Percentiles rank a stretch among this genome's conserved stretches.
Conservation (phyloP, 2,888 invertebrate genomes). For the Elysia crispata region DNA sequence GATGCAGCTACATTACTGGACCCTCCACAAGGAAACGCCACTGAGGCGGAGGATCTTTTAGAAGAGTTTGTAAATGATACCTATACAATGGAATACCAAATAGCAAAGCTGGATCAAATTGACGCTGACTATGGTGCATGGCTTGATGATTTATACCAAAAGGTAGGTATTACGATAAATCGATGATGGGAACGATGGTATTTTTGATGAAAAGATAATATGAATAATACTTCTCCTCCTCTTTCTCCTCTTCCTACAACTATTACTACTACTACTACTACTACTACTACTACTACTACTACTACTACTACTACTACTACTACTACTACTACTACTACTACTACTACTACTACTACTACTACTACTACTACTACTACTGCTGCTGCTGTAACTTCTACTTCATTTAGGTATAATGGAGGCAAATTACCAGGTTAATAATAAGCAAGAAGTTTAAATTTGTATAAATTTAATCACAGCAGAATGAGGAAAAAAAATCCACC, state of each 20-base stretch:
- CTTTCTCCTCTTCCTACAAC: background rate
- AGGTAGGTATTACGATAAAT: conserved; percentile 29
- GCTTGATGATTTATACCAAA: conserved; percentile 5
- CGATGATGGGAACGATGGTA: background rate
- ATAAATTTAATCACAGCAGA: too few species aligned
- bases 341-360: conserved; percentile 29
- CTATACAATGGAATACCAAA: conserved; percentile 28
- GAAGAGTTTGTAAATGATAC: conserved; percentile 48
- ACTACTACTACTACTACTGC: conserved; percentile 34
- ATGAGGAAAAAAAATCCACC: too few species aligned
- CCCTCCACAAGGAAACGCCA: conserved; percentile 48
- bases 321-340: conserved; percentile 37
- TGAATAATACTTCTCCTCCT: background rate
- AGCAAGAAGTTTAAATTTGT: too few species aligned
- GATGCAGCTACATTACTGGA: conserved; percentile 62
- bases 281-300: conserved; percentile 36
- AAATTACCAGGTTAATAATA: too few species aligned
- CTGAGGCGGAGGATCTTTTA: conserved; percentile 46
- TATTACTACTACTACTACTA: too few species aligned
- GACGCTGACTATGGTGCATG: background rate
- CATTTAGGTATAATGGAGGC: background rate
- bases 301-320: conserved; percentile 33
- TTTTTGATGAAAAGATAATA: background rate
- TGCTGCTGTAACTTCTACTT: conserved; percentile 25
- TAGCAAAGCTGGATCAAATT: background rate